Conservation (phyloP, 2,797 vertebrate genomes). For the Parambassis ranga region DNA sequence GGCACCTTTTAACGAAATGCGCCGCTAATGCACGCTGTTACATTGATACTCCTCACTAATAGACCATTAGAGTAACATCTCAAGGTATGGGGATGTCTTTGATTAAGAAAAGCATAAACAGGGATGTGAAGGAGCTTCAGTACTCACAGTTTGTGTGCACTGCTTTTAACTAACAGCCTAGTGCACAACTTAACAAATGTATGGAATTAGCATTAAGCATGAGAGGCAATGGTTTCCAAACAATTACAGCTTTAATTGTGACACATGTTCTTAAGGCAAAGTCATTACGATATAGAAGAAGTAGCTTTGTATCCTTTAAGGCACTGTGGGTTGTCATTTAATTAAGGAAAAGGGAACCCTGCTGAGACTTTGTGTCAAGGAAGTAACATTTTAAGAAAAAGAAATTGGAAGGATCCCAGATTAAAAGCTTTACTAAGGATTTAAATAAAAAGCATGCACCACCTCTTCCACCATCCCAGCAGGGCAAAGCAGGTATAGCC, state of each 20-base stretch:
- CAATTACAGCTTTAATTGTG: background rate
- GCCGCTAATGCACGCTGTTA: background rate
- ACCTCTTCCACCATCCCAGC: no score
- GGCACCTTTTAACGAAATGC: background rate
- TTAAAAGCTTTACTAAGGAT: background rate
- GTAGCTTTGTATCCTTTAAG: background rate
- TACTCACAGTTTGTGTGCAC: no score
- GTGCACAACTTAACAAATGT: background rate
- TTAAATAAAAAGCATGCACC: no score
- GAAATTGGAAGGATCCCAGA: background rate
- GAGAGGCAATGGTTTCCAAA: conserved; percentile 4
- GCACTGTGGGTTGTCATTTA: background rate
- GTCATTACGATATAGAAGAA: conserved; percentile 1
- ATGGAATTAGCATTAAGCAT: background rate
- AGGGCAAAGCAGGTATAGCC: no score
- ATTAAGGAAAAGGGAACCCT: conserved; percentile 1
- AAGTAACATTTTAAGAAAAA: background rate
- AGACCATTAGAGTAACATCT: background rate
- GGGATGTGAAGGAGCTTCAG: background rate
- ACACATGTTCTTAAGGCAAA: background rate
- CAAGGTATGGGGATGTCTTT: background rate
- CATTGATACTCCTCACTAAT: background rate
- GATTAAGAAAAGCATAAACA: background rate
- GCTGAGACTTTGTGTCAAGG: background rate
- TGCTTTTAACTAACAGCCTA: conserved; percentile 4